Conservation (phyloP, 2,888 invertebrate species). For the Clivina fossor region DNA sequence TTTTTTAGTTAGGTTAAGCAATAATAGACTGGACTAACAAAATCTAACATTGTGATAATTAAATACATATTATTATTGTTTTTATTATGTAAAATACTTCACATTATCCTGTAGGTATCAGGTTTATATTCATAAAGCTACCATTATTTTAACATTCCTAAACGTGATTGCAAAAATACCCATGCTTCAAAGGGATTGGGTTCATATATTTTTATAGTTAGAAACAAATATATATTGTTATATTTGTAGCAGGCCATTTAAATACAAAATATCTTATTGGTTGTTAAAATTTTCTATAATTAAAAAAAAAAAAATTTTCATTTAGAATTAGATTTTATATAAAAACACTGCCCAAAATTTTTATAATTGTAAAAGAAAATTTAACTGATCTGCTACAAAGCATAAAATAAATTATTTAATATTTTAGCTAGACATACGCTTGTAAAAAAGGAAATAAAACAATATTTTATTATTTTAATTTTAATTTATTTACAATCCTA, state of each 20-base stretch:
- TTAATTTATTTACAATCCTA: conserved; percentile 24
- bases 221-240: no score
- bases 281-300: no score
- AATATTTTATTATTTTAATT: conserved; percentile 30
- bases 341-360: no score
- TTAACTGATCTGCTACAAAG: no score
- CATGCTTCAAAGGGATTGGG: conserved; percentile 43
- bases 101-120: conserved; percentile 28
- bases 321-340: no score
- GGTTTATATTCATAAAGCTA: conserved; percentile 19
- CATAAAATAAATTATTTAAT: no score
- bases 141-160: conserved; percentile 38
- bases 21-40: conserved; percentile 39
- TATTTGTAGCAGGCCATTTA: no score
- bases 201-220: conserved; percentile 40
- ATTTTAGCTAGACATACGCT: conserved; percentile 15
- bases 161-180: conserved; percentile 36
- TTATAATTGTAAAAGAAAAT: no score
- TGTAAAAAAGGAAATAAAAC: conserved; percentile 27
- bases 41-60: conserved; percentile 50
- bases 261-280: no score
- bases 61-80: no score
- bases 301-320: no score
- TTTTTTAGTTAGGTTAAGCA: conserved; percentile 19
- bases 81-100: conserved; percentile 36